Evolutionary conservation across 2,113 vertebrate species (phyloP), one percentile per base, ranked within the genome.

Genomic region (Patagioenas fasciata): DNA sequence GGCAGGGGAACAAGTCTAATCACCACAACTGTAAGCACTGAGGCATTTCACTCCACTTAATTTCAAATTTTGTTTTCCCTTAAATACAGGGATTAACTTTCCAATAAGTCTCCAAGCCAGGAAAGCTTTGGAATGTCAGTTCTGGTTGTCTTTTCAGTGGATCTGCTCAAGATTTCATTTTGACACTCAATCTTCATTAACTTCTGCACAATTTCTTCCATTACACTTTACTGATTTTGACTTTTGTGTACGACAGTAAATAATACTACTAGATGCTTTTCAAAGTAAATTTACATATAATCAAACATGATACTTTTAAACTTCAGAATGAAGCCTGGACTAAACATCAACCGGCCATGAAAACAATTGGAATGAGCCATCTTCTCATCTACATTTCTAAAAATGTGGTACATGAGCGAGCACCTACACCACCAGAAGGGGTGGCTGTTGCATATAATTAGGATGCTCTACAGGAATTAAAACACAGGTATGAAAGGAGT

Each of bases 371-470:
- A 4, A 34, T 20, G 40, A 42, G 17, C 51, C 29, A 5, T 9
- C 6, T 19, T 50, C 21, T 36, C 3, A 0, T 8, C 64, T 28
- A 7, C 31, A 20, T 34, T 44, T 34, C 21, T 12, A 42, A 21
- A 53, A 54, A 24, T 0, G 0, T 1, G 0, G 40, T 6, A 11
- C 0, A 0, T 15, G 9, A 47, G 25, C n/a, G 54, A 57, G 18
- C 0, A 1, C n/a, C 13, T 5, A 12, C 24, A 44, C 23, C 13
- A 15, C 11, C 20, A 13, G 40, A 16, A 36, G 1, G 15, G 25
- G 51, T 40, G 36, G 32, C 58, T n/a, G 53, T 9, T 36, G 12
- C 11, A 0, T 4, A 21, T 38, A 32, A 67, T 47, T 7, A 72
- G 15, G n/a, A 12, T 48, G 44, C 26, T 50, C 28, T 70, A 31